Percentiles rank a stretch among this genome's conserved stretches.
Conservation (phyloP, 2,113 vertebrate genomes). For the Connochaetes taurinus region DNA sequence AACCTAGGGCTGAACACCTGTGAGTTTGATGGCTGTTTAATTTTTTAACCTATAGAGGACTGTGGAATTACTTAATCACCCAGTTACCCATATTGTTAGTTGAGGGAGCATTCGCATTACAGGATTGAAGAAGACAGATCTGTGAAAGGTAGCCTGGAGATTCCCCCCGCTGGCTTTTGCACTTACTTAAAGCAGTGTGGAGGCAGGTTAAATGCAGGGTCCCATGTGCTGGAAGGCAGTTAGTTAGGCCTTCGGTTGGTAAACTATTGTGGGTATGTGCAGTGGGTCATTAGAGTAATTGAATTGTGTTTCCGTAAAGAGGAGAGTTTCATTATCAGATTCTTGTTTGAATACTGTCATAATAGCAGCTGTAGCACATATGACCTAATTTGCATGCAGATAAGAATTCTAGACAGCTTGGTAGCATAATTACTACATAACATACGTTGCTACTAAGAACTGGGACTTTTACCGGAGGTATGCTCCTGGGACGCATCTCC, state of each 20-base stretch:
- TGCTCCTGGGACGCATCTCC: constrained; percentile 73
- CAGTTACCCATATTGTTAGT: constrained; percentile 47
- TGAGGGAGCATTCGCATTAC: not conserved
- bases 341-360: constrained; percentile 74
- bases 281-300: constrained; percentile 76
- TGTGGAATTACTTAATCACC: constrained; percentile 69
- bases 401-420: constrained; percentile 77
- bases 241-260: constrained; percentile 18
- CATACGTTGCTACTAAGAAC: constrained; percentile 60
- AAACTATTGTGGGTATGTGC: constrained; percentile 50
- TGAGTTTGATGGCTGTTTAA: constrained; percentile 77
- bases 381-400: constrained; percentile 80
- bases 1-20: constrained; percentile 76
- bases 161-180: not conserved
- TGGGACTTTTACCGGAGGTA: constrained; percentile 61
- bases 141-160: constrained; percentile 33
- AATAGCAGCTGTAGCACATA: constrained; percentile 73
- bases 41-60: constrained; percentile 74
- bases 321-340: constrained; percentile 71
- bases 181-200: constrained; percentile 31
- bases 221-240: not conserved
- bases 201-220: not conserved
- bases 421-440: constrained; percentile 75
- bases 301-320: constrained; percentile 73
- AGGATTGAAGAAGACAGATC: constrained; percentile 11